These are phyloP conservation scores for Tachina lurida DNA, from an alignment of 2,888 invertebrate genomes.

Conservation along the genomic window DNA sequence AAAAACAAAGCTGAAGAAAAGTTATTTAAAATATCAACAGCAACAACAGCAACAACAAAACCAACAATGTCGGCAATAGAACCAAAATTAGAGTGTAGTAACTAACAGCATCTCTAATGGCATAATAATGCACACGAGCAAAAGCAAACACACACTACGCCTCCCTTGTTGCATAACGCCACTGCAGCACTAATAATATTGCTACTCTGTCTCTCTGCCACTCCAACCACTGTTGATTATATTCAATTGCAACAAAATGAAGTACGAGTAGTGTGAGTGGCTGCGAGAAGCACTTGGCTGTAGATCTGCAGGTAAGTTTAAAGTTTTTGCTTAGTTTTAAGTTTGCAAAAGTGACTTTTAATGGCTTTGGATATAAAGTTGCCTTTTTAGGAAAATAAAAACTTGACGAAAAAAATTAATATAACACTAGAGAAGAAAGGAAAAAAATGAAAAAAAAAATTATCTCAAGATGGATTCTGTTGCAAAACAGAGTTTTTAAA, in stretches of 20 bases:
- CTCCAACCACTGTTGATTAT: conserved; percentile 40
- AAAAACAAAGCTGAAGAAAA: conserved; percentile 6
- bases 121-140: conserved; percentile 27
- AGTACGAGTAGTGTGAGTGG: conserved; percentile 1
- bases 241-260: conserved; percentile 50
- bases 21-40: conserved; percentile 28
- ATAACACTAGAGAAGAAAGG: neutral
- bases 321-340: conserved; percentile 67
- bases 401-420: neutral
- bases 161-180: conserved; percentile 12
- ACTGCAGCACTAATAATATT: neutral
- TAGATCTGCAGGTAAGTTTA: conserved; percentile 66
- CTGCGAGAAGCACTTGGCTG: conserved; percentile 4
- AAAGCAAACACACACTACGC: neutral
- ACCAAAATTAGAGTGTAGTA: conserved; percentile 36
- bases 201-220: conserved; percentile 17
- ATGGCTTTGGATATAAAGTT: conserved; percentile 80
- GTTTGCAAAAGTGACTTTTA: conserved; percentile 80
- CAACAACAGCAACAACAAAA: neutral
- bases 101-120: conserved; percentile 38
- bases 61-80: neutral
- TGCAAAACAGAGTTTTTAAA: conserved; percentile 22
- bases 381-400: conserved; percentile 37
- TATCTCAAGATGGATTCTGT: conserved; percentile 26
- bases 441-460: too few species aligned